Base-by-base conservation (phyloP, 2,797 vertebrate species). In the Smutsia temminckii region DNA sequence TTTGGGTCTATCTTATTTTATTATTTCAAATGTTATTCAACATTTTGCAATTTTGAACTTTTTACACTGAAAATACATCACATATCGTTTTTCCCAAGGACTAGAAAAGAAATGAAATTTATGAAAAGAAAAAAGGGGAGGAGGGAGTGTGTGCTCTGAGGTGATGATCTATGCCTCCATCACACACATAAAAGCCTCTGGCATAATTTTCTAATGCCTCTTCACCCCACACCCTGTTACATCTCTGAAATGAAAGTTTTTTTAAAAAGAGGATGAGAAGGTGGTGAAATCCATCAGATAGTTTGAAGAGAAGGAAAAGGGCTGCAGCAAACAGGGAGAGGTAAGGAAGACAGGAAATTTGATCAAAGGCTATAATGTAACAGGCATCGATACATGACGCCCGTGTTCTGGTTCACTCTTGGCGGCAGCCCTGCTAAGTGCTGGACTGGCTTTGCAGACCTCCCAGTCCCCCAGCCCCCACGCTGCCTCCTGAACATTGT, bases 171-270 rank as follows among this genome's bases (percentile, higher is more conserved):
- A 34, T 46, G 49, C 53, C 68, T 63, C 53, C 17, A 1, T 21
- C 32, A 8, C 20, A 13, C 53, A 85, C 77, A 61, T 85, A 20
- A 89, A 78, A 85, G 72, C 49, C 0, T n/a, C 83, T 2, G 32
- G 59, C 27, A 4, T 74, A 12, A 66, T 49, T 64, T 20, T 46
- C 63, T 49, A 32, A 40, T 20, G 42, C 79, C 57, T 86, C 61
- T 75, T 78, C 69, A 49, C 42, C 93, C 29, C 89, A 81, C 75
- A 71, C 79, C 37, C 85, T 46, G 27, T 66, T 20, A 81, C 59
- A 61, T 46, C 32, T 66, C 93, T 14, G 74, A 61, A 86, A 53
- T 79, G 78, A 79, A 95, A 85, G 80, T 32, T 85, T 51, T 89
- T 89, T 27, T 69, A 66, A 46, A 57, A 37, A 63, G 49, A 12